Percentiles rank a stretch among this genome's conserved stretches.
phyloP scores from a whole-genome alignment of 2,113 vertebrate genomes.

The Anarhynchus alexandrinus region DNA sequence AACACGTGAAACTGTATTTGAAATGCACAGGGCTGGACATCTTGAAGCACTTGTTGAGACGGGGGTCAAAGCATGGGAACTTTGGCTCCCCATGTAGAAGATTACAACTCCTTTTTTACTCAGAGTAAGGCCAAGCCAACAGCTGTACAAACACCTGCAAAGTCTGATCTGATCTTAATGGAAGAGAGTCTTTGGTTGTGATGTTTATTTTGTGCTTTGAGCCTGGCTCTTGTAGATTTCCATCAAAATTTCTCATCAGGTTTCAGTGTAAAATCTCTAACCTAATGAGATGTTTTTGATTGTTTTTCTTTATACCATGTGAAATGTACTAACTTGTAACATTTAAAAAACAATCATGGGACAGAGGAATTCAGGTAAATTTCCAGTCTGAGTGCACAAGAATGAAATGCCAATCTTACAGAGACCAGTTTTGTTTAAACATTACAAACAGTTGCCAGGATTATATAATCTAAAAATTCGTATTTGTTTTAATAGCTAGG shows the following conservation, averaged over 20 bases:
- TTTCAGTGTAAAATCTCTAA: constrained; percentile 31
- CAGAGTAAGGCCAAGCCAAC: not conserved
- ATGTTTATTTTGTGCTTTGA: constrained; percentile 59
- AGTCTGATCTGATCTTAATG: constrained; percentile 41
- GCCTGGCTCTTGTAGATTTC: constrained; percentile 31
- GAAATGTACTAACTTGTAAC: not conserved
- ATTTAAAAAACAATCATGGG: not conserved
- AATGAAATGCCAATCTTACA: not conserved
- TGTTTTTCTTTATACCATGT: not conserved
- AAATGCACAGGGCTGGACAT: not conserved
- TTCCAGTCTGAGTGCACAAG: not conserved
- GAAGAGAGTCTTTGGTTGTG: not conserved
- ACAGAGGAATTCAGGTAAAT: not conserved
- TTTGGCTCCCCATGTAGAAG: constrained; percentile 29
- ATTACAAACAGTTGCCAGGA: not conserved
- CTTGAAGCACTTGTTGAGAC: constrained; percentile 33
- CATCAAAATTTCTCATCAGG: constrained; percentile 31
- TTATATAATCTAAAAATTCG: not conserved
- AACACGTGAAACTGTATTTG: not conserved
- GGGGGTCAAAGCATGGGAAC: not conserved
- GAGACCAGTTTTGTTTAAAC: not conserved
- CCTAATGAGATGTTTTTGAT: not conserved
- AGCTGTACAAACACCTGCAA: constrained; percentile 59
- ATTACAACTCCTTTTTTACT: constrained; percentile 14
- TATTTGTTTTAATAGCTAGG: constrained; percentile 22